Percentiles rank a stretch among this genome's conserved stretches.
Evolutionary conservation across 2,888 invertebrate genomes (phyloP).

Genomic region (Tineola bisselliella): DNA sequence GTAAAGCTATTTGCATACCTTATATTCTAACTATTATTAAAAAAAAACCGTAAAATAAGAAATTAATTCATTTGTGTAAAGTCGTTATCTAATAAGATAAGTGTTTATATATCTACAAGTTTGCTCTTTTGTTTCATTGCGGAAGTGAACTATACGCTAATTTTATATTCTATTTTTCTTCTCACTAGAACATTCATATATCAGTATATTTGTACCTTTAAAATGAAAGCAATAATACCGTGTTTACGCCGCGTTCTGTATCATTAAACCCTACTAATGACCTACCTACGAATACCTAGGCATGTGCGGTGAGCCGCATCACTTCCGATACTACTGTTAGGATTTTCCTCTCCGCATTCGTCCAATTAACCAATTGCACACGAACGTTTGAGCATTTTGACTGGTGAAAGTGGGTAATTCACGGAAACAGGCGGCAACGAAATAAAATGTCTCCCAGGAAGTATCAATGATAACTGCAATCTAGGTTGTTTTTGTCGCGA

Average conservation of each 20-base stretch:
- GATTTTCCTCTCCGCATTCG: conserved; percentile 11
- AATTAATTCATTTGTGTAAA: not conserved
- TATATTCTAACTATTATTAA: too few relatives aligned
- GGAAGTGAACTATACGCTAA: too few relatives aligned
- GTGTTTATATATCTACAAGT: too few relatives aligned
- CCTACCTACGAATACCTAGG: not conserved
- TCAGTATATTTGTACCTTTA: too few relatives aligned
- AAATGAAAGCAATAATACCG: not conserved
- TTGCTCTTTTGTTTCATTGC: too few relatives aligned
- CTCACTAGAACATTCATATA: too few relatives aligned
- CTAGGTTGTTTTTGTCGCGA: not conserved
- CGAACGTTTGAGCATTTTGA: not conserved
- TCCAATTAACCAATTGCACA: conserved; percentile 11
- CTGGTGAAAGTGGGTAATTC: not conserved
- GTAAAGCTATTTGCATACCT: too few relatives aligned
- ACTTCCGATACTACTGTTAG: not conserved
- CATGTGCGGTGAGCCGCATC: conserved; percentile 7
- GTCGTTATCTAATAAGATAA: not conserved
- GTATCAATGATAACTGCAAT: not conserved
- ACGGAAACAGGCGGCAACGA: not conserved
- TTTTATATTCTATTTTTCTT: too few relatives aligned
- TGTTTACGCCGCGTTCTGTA: not conserved
- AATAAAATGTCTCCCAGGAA: not conserved
- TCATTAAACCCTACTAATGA: not conserved
- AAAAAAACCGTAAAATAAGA: too few relatives aligned